These are phyloP conservation scores for Hirtodrosophila alboralis DNA, from an alignment of 2,888 invertebrate genomes.

Conservation along the genomic window DNA sequence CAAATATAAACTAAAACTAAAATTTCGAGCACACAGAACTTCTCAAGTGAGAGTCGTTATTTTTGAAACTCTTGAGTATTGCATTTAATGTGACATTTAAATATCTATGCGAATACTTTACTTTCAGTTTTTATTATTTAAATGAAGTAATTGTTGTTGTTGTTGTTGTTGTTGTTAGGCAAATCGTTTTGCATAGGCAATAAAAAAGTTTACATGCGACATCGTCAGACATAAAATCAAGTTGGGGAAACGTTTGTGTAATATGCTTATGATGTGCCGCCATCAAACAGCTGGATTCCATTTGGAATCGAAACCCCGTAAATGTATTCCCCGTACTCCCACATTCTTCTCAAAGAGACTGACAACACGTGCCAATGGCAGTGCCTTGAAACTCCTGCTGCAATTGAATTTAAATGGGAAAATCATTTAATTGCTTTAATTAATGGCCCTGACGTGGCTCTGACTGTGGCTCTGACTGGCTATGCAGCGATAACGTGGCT, in stretches of 20 bases:
- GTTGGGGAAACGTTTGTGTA: conserved; percentile 29
- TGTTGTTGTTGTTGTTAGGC: conserved; percentile 14
- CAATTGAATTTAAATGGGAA: conserved; percentile 71
- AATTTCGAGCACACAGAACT: no score
- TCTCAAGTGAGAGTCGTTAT: no score
- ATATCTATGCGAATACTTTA: conserved; percentile 32
- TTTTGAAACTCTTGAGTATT: conserved; percentile 27
- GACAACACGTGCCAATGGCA: conserved; percentile 31
- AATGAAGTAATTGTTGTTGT: conserved; percentile 7
- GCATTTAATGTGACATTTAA: conserved; percentile 53
- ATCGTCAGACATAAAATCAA: conserved; percentile 45
- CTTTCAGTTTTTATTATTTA: conserved; percentile 16
- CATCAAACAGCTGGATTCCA: conserved; percentile 25
- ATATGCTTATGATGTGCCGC: conserved; percentile 53
- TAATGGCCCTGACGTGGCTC: conserved; percentile 50
- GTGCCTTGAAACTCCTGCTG: conserved; percentile 24
- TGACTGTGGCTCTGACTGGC: conserved; percentile 6
- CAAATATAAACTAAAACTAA: no score
- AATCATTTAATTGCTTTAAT: conserved; percentile 73
- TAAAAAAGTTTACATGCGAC: conserved; percentile 48
- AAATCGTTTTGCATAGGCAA: conserved; percentile 69
- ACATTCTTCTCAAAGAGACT: conserved; percentile 1
- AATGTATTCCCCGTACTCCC: background rate
- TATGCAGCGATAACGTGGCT: conserved; percentile 9
- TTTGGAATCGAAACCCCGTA: no score